Evolutionary conservation across 92 coral and sea anemone genomes (phyloP), one percentile per base, ranked within the genome.

Genomic region (Palythoa heliodiscus): DNA sequence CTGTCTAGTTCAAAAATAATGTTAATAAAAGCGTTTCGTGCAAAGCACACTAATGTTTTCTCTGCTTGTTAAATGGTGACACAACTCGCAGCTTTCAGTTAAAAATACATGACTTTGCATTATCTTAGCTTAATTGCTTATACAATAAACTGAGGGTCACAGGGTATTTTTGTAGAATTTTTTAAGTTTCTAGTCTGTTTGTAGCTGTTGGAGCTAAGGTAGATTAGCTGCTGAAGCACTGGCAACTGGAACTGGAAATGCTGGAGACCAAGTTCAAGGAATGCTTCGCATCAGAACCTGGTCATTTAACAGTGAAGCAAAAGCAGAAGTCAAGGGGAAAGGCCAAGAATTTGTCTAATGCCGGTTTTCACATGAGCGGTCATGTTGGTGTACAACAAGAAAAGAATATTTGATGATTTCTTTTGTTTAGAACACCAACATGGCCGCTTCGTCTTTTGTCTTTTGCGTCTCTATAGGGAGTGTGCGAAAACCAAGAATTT

Each of bases 181-280:
- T 66, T 23, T 66, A 66, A 66, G 71, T 66, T 43, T 43, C 48
- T 43, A 43, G 48, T 43, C 1, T 43, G 8, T 40, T 40, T n/a
- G 47, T 40, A 40, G 47, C 47, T 40, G 47, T 40, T 5, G 47
- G 47, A 40, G 47, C 47, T 40, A 40, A 40, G 5, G 47, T 40
- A 40, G 5, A 43, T 43, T 2, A 43, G 71, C 71, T 66, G 71
- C 11, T 6, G 37, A 5, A 19, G 71, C 4, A 66, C 71, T 66
- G 71, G 71, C 71, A 9, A 66, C 3, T 66, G 37, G 71, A 66
- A 66, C 37, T 66, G 71, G 6, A 66, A 66, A 66, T n/a, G 29
- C 71, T 66, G 71, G 29, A 66, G 71, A 66, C 71, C 38, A 66
- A 66, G 71, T 66, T 66, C 29, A 66, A 66, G 35, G 71, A 66